These are phyloP conservation scores for Rhyacophila evoluta DNA, from an alignment of 2,888 invertebrate species.

Conservation along the genomic window DNA sequence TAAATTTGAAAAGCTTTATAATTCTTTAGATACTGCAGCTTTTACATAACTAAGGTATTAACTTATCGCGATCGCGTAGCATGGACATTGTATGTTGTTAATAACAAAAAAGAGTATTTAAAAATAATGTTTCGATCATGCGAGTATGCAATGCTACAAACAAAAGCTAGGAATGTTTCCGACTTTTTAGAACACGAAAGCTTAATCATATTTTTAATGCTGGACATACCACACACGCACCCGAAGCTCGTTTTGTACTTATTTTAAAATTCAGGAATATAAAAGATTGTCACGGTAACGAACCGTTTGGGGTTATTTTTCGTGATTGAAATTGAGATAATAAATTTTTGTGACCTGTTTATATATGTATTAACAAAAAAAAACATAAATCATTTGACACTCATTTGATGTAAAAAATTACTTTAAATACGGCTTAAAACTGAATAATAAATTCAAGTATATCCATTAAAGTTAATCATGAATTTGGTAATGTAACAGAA, in stretches of 20 bases:
- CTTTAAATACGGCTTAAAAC: too few species aligned
- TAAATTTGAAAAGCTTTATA: background rate
- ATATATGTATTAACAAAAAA: background rate
- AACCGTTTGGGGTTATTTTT: background rate
- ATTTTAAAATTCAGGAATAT: background rate
- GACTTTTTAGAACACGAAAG: background rate
- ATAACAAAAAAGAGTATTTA: slow-evolving; percentile 13
- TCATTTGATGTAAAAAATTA: too few species aligned
- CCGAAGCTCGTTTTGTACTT: slow-evolving; percentile 1
- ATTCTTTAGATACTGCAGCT: background rate
- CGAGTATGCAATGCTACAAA: slow-evolving; percentile 9
- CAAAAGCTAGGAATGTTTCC: background rate
- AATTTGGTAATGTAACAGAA: too few species aligned
- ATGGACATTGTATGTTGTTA: background rate
- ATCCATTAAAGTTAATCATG: too few species aligned
- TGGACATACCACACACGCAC: slow-evolving; percentile 1
- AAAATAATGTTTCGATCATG: slow-evolving; percentile 19
- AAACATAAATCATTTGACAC: too few species aligned
- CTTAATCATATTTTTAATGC: background rate
- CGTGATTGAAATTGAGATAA: background rate
- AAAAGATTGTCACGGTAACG: background rate
- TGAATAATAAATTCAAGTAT: too few species aligned
- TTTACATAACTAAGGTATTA: background rate
- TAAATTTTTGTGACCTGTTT: background rate
- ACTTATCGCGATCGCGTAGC: background rate